These are phyloP conservation scores for Gambelia wislizenii DNA, from an alignment of 2,797 vertebrate genomes.

Conservation along the genomic window DNA sequence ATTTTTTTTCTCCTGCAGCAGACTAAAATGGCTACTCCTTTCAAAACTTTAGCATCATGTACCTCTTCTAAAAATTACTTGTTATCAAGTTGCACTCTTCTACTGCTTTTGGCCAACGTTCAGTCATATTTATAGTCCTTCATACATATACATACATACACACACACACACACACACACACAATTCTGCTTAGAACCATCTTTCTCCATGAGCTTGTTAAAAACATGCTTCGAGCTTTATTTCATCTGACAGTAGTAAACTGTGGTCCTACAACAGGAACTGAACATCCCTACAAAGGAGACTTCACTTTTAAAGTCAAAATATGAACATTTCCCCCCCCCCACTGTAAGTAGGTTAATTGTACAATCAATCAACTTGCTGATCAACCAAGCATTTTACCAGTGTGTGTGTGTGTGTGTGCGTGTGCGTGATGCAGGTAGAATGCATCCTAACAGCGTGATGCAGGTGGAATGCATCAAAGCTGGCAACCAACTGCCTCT, in stretches of 20 bases:
- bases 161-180: neutral
- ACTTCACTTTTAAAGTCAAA: conserved; percentile 30
- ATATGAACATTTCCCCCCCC: conserved; percentile 39
- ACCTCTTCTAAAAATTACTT: neutral
- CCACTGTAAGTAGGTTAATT: conserved; percentile 17
- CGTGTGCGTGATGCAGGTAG: neutral
- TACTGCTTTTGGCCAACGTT: conserved; percentile 1
- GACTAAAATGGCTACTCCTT: too few species aligned
- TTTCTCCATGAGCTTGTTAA: conserved; percentile 29
- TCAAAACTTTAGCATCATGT: too few species aligned
- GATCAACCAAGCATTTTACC: conserved; percentile 48
- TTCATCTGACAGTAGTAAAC: conserved; percentile 45
- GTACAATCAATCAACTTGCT: conserved; percentile 43
- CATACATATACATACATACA: neutral
- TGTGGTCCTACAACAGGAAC: conserved; percentile 24
- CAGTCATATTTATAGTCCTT: conserved; percentile 7
- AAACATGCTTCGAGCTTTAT: conserved; percentile 15
- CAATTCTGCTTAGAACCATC: conserved; percentile 15
- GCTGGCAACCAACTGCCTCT: conserved; percentile 17
- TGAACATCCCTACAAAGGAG: conserved; percentile 31
- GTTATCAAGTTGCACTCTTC: conserved; percentile 12
- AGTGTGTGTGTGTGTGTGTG: neutral
- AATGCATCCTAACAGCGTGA: conserved; percentile 27
- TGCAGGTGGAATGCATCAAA: conserved; percentile 46
- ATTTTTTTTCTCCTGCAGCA: too few species aligned